Percentiles rank a stretch among this genome's conserved stretches.
These are phyloP conservation scores for Gallinago media DNA, from an alignment of 2,113 vertebrate genomes.

Conservation along the genomic window DNA sequence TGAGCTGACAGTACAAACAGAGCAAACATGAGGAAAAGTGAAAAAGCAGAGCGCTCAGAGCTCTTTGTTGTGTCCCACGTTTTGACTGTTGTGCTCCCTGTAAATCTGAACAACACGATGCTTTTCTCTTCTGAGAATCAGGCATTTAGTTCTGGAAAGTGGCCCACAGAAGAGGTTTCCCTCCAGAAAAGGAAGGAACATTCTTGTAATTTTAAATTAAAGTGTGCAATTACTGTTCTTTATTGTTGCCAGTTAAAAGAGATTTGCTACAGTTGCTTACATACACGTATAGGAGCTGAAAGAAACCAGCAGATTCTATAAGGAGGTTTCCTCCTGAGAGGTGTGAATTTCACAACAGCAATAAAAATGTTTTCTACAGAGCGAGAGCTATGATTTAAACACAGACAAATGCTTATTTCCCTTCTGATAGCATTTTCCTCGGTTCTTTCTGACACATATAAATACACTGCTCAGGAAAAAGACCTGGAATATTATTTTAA, in stretches of 20 bases:
- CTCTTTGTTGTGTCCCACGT: background rate
- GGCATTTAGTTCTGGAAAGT: background rate
- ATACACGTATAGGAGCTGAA: background rate
- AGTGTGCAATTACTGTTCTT: slow-evolving; percentile 58
- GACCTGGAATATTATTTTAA: slow-evolving; percentile 68
- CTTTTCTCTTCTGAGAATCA: background rate
- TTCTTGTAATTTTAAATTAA: slow-evolving; percentile 50
- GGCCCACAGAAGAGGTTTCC: slow-evolving; percentile 15
- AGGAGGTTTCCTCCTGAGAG: slow-evolving; percentile 68
- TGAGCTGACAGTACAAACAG: background rate
- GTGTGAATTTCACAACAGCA: slow-evolving; percentile 70
- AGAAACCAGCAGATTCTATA: slow-evolving; percentile 42
- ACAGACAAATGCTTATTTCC: slow-evolving; percentile 59
- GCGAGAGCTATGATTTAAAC: slow-evolving; percentile 61
- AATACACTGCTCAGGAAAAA: slow-evolving; percentile 40
- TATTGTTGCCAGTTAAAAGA: slow-evolving; percentile 63
- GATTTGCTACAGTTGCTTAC: slow-evolving; percentile 58
- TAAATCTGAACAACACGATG: background rate
- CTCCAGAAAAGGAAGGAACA: slow-evolving; percentile 48
- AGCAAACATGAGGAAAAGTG: accelerated
- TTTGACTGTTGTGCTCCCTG: background rate
- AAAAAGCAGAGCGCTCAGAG: background rate
- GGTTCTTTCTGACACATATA: slow-evolving; percentile 41
- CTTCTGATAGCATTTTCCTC: slow-evolving; percentile 50
- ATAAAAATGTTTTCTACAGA: slow-evolving; percentile 61